A percentile compares a stretch with the other conserved stretches of the same genome.
These are phyloP conservation scores for Plebejus anna DNA, from an alignment of 2,888 invertebrate genomes.

Conservation along the genomic window DNA sequence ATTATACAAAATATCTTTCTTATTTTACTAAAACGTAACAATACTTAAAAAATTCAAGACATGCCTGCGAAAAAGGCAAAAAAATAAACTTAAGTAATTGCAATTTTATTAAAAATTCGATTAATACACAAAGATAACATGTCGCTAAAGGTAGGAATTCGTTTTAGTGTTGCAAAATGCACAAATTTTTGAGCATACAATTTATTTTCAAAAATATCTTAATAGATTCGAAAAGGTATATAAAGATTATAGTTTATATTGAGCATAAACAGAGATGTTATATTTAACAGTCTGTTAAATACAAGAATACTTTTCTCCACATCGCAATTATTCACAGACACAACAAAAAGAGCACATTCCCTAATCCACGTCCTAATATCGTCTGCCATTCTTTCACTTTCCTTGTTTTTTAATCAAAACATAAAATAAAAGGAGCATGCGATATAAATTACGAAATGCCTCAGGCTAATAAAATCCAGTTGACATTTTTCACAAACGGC, in stretches of 20 bases:
- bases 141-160: neutral
- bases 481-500: neutral
- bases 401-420: slow-evolving; percentile 15
- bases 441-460: slow-evolving; percentile 16
- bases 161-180: neutral
- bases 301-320: neutral
- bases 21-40: neutral
- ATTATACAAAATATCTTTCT: neutral
- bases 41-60: no score
- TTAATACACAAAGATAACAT: no score
- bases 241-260: neutral
- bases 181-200: neutral
- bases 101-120: no score
- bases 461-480: neutral
- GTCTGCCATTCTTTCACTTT: slow-evolving; percentile 1
- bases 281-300: neutral
- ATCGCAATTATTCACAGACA: neutral
- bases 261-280: neutral
- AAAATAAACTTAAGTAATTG: no score
- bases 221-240: neutral
- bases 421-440: neutral
- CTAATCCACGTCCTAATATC: neutral
- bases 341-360: neutral
- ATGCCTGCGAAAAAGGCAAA: no score
- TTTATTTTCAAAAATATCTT: neutral